Conservation (phyloP, 2,888 invertebrate genomes). For the Kryphioiulus occultus region DNA sequence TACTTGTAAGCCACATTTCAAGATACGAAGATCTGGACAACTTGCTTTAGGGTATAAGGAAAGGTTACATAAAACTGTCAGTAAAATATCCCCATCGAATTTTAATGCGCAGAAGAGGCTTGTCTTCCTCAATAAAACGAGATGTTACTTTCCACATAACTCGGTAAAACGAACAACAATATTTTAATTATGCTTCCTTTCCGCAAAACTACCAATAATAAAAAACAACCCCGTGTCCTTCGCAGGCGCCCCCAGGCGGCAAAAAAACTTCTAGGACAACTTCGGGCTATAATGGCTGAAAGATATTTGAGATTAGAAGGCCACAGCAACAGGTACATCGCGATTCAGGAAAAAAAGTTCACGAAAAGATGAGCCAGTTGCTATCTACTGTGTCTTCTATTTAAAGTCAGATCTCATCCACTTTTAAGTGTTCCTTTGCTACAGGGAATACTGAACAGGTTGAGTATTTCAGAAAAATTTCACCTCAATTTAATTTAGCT, state of each 20-base stretch:
- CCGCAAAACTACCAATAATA: background rate
- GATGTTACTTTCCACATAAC: conserved; percentile 12
- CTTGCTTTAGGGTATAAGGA: too few relatives aligned
- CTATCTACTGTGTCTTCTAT: background rate
- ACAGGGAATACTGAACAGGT: background rate
- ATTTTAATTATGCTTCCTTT: conserved; percentile 6
- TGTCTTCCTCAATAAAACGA: conserved; percentile 4
- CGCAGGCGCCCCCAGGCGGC: background rate
- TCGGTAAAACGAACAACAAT: background rate
- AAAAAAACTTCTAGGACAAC: background rate
- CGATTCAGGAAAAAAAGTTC: background rate
- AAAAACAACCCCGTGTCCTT: background rate
- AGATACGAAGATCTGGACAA: too few relatives aligned
- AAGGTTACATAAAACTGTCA: too few relatives aligned
- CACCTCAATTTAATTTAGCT: conserved; percentile 12
- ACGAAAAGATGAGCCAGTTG: background rate
- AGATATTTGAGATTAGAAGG: conserved; percentile 27
- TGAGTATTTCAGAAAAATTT: background rate
- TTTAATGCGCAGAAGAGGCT: background rate
- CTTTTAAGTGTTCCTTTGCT: background rate
- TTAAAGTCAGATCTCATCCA: background rate
- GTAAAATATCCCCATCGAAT: background rate
- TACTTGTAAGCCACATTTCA: too few relatives aligned
- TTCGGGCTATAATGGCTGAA: background rate
- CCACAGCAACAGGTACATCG: conserved; percentile 10